These are phyloP conservation scores for Hapalemur alaotrensis DNA, from an alignment of 2,797 vertebrate genomes.

Conservation along the genomic window DNA sequence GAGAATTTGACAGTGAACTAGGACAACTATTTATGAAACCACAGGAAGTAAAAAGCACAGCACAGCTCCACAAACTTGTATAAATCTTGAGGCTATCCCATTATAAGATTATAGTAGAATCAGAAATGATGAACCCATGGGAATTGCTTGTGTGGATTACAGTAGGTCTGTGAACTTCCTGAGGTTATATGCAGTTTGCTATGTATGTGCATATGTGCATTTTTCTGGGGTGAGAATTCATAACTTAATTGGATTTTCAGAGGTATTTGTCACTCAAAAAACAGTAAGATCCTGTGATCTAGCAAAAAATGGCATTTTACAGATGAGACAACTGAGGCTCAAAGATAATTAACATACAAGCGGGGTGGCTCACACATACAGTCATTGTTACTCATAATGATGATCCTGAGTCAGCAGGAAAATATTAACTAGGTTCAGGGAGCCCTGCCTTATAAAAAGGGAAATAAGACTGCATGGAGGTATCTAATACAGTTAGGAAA, in stretches of 20 bases:
- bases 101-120: background rate
- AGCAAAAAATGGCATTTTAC: background rate
- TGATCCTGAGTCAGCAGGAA: background rate
- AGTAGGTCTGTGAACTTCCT: background rate
- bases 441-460: background rate
- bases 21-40: slow-evolving; percentile 20
- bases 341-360: background rate
- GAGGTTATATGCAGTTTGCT: background rate
- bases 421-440: background rate
- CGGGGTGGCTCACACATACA: background rate
- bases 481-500: background rate
- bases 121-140: background rate
- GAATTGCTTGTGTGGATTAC: background rate
- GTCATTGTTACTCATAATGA: background rate
- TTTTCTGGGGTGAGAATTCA: background rate
- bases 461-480: background rate
- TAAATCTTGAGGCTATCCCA: background rate
- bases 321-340: background rate
- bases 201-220: background rate
- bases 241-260: background rate
- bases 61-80: background rate
- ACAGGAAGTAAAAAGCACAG: background rate
- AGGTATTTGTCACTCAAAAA: background rate
- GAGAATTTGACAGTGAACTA: background rate
- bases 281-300: background rate